A percentile compares a stretch with the other conserved stretches of the same genome.
phyloP scores from a whole-genome alignment of 37 sponge, comb jelly and placozoan genomes.

The Cladorhizidae sp. region DNA sequence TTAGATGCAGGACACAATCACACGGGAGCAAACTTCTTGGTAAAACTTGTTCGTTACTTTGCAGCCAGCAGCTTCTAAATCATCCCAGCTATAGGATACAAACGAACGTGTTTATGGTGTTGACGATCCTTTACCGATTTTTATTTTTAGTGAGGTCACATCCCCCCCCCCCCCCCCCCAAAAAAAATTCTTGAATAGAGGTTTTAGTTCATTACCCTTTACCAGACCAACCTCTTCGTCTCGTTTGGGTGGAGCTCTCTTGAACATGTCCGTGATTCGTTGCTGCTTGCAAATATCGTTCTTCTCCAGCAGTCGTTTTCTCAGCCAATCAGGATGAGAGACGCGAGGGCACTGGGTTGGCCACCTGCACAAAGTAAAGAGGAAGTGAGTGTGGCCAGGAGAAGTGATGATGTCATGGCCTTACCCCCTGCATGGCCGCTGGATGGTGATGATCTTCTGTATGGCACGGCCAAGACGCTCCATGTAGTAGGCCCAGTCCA shows the following conservation, averaged over 20 bases:
- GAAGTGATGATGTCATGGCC: not conserved
- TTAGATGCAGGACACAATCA: no score
- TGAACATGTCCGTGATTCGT: conserved; percentile 87
- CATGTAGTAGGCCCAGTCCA: conserved; percentile 98
- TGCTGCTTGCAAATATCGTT: conserved; percentile 94
- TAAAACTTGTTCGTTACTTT: no score
- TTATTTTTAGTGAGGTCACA: no score
- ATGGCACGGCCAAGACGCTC: conserved; percentile 95
- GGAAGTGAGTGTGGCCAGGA: not conserved
- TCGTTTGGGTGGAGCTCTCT: conserved; percentile 32
- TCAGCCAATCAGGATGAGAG: conserved; percentile 96
- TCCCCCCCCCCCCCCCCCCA: no score
- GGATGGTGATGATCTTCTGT: conserved; percentile 98
- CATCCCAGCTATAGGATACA: no score
- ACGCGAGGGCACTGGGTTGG: conserved; percentile 98
- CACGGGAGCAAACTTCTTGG: no score
- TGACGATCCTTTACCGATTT: no score
- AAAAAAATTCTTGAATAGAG: no score
- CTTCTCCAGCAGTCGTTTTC: conserved; percentile 95
- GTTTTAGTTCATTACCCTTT: no score
- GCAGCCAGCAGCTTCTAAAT: no score
- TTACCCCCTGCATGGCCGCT: conserved; percentile 96
- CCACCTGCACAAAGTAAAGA: conserved; percentile 59
- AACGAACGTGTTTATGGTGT: no score
- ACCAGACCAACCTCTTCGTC: not conserved